phyloP scores from a whole-genome alignment of 2,888 invertebrate genomes.

The Ectemnius cavifrons region DNA sequence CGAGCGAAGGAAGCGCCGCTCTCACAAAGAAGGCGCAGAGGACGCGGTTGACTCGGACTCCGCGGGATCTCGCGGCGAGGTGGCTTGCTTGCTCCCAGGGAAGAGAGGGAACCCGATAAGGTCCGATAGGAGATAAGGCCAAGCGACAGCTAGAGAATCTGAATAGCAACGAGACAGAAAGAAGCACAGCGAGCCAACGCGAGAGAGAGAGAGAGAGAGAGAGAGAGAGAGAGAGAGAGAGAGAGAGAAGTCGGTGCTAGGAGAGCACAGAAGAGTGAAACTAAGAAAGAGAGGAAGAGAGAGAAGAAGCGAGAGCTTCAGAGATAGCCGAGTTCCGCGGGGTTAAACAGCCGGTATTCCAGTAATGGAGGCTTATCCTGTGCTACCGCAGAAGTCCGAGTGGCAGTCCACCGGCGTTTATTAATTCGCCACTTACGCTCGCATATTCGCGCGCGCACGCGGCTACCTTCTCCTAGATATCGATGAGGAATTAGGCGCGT shows the following conservation, averaged over 20 bases:
- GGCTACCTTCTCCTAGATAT: constrained; percentile 49
- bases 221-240: not conserved
- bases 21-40: not conserved
- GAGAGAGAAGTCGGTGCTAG: not conserved
- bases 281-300: not conserved
- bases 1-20: not conserved
- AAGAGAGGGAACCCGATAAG: constrained; percentile 32
- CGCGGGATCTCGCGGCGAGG: constrained; percentile 2
- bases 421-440: constrained; percentile 69
- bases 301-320: constrained; percentile 22
- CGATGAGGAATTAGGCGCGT: constrained; percentile 56
- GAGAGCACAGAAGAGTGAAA: no score
- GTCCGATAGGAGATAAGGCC: constrained; percentile 14
- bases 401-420: constrained; percentile 57
- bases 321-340: constrained; percentile 53
- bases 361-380: constrained; percentile 72
- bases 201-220: not conserved
- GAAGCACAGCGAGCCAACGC: not conserved
- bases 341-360: constrained; percentile 68
- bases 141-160: not conserved
- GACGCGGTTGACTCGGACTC: not conserved
- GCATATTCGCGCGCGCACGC: constrained; percentile 33
- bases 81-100: constrained; percentile 14
- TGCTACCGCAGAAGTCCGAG: constrained; percentile 66
- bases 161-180: not conserved